Evolutionary conservation across 2,888 invertebrate genomes (phyloP), one percentile per base, ranked within the genome.

Genomic region (Oithona nana): DNA sequence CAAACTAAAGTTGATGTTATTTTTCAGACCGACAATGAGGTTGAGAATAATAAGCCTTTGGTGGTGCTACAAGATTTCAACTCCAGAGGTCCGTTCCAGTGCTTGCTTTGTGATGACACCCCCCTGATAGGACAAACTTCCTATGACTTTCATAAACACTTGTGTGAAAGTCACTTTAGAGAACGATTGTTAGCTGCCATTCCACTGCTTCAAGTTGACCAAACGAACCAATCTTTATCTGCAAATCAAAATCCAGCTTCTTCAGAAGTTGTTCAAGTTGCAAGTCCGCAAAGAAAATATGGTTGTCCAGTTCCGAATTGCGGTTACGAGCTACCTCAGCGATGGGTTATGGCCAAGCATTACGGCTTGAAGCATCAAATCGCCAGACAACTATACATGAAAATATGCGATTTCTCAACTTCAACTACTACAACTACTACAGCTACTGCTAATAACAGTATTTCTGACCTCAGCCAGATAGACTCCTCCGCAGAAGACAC

Each of bases 21-120:
- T n/a, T n/a, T n/a, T n/a, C n/a, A n/a, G n/a, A n/a, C n/a, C n/a
- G n/a, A n/a, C n/a, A n/a, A n/a, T n/a, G n/a, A n/a, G n/a, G n/a
- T n/a, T n/a, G n/a, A n/a, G n/a, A n/a, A n/a, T n/a, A n/a, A n/a
- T n/a, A n/a, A n/a, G n/a, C n/a, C n/a, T n/a, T n/a, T n/a, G 8
- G 39, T 39, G 8, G 16, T 39, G 16, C 39, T 16, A 11, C 39
- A 39, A 16, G 39, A 39, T 39, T 39, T 39, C 16, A 39, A 16
- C 39, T 16, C 6, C 6, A 39, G 16, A 16, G 39, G 39, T 39
- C 39, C 39, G 16, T 39, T 39, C 13, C 49, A 28, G 26, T 62
- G 62, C 24, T 22, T 62, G 13, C 24, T 62, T 20, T 62, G 62
- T 28, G 62, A 62, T 39, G 54, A 62, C 22, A 22, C 20, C 30